Percentiles rank a stretch among this genome's conserved stretches.
Evolutionary conservation across 1,140 invertebrate genomes (phyloP).

Genomic region (Melitaea cinxia): DNA sequence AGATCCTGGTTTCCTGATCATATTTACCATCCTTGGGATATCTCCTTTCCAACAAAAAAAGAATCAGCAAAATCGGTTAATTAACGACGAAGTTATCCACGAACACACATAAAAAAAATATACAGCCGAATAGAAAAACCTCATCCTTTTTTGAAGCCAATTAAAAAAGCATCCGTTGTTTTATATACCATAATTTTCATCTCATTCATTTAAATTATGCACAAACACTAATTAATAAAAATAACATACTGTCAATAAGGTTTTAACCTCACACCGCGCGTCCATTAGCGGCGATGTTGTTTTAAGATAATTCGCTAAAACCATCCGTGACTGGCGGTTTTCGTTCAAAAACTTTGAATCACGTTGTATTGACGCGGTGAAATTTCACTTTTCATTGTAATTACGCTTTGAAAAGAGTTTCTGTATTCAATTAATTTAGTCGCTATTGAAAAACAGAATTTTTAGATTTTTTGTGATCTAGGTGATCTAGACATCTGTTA

Average conservation of each 20-base stretch:
- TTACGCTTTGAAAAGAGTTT: constrained; percentile 18
- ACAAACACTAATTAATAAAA: background rate
- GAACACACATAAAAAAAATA: too few relatives aligned
- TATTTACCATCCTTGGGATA: too few relatives aligned
- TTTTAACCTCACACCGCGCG: constrained; percentile 51
- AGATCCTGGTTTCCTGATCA: too few relatives aligned
- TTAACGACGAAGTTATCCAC: too few relatives aligned
- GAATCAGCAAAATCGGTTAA: too few relatives aligned
- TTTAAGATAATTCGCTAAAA: constrained; percentile 54
- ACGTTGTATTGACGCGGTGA: constrained; percentile 6
- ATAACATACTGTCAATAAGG: constrained; percentile 24
- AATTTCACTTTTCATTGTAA: constrained; percentile 8
- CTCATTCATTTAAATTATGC: background rate
- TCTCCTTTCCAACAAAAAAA: too few relatives aligned
- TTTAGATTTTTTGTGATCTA: too few relatives aligned
- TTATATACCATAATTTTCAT: too few relatives aligned
- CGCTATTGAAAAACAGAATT: background rate
- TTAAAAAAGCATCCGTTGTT: too few relatives aligned
- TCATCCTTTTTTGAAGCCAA: too few relatives aligned
- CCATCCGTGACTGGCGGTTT: constrained; percentile 53
- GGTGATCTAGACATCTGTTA: too few relatives aligned
- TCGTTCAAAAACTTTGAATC: constrained; percentile 23
- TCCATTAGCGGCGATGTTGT: constrained; percentile 54
- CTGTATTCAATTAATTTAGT: background rate
- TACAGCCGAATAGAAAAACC: too few relatives aligned